Evolutionary conservation across 2,113 vertebrate genomes (phyloP).

Genomic region (Indicator indicator): DNA sequence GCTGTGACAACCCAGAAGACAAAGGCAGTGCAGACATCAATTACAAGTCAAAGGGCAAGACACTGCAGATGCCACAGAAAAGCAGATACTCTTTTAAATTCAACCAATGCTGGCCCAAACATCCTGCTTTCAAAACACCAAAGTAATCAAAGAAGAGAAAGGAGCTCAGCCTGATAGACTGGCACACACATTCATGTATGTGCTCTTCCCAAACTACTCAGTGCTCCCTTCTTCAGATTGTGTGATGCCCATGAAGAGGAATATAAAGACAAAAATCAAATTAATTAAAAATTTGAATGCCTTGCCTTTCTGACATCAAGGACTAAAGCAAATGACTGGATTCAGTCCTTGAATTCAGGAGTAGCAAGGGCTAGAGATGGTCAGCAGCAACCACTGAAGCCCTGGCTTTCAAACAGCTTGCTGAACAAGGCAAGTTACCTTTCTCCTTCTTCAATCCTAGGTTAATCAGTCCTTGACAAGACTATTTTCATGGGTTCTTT

Average conservation of each 20-base stretch:
- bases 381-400: neutral
- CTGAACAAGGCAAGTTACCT: neutral
- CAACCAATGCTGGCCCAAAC: neutral
- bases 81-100: conserved; percentile 14
- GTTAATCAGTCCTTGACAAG: neutral
- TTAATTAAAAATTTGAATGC: neutral
- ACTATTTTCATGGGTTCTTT: neutral
- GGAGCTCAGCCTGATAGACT: neutral
- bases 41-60: conserved; percentile 2
- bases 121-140: neutral
- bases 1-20: neutral
- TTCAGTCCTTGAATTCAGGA: neutral
- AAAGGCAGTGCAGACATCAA: neutral
- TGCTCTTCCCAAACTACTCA: neutral
- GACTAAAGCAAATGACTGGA: neutral
- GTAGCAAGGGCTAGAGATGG: neutral
- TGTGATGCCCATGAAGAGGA: neutral
- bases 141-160: neutral
- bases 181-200: neutral
- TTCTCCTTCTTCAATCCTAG: neutral
- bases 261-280: conserved; percentile 3
- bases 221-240: neutral
- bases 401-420: neutral
- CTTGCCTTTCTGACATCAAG: conserved; percentile 1
- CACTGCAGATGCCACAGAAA: neutral